Evolutionary conservation across 2,888 invertebrate genomes (phyloP), one percentile per base, ranked within the genome.

Genomic region (Pandemis corylana): DNA sequence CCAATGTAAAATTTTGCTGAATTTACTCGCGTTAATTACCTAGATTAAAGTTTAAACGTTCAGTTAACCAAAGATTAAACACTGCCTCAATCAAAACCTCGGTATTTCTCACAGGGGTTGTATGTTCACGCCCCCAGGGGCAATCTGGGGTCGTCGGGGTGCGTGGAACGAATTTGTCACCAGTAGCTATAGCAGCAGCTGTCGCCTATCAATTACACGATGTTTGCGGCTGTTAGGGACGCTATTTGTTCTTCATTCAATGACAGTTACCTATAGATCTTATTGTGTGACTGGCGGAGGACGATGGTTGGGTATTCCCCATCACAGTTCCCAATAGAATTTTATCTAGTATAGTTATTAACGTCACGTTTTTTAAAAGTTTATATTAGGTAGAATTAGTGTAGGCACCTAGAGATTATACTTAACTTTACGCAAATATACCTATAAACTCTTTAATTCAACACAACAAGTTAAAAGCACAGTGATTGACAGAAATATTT

Each of bases 201-300:
- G 93, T 88, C 87, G 85, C 85, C 87, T 86, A 89, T 85, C 91
- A 91, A 85, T 85, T 85, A 85, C 85, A 78, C 88, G 87, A 80
- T 90, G 90, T 92, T 91, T 92, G 92, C 87, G 92, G 90, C 89
- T 89, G 90, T 92, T 92, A 88, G 89, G 89, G 89, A 87, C 83
- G 87, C 89, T 84, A 92, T 93, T 89, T 86, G 88, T 89, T 87
- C 87, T 87, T 91, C 91, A 93, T 93, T 89, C 85, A 87, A 88
- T 87, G 91, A 90, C 89, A 90, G 88, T 93, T 90, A 91, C 2
- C 1, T 1, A 4, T 85, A 88, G 85, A 85, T 89, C 89, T 86
- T 83, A 87, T 88, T 89, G 86, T 86, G 78, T 76, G 70, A 71
- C 76, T 71, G 76, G 77, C 78, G 72, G 67, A 28, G 15, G n/a